A percentile compares a stretch with the other conserved stretches of the same genome.
These are phyloP conservation scores for Sinocyclocheilus rhinocerous DNA, from an alignment of 2,113 vertebrate species.

Conservation along the genomic window DNA sequence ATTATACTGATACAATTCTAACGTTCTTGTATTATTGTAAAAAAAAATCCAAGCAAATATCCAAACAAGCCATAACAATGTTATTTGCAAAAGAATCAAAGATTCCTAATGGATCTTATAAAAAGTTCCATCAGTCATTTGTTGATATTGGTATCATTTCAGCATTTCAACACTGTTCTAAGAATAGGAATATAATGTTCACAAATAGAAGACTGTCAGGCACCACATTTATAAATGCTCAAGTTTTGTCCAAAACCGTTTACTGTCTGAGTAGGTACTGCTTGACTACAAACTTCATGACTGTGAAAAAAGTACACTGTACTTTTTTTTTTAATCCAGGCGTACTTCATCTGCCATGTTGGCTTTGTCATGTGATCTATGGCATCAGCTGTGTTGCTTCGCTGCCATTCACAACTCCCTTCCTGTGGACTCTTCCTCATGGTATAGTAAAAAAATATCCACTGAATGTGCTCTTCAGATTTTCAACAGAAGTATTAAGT, in stretches of 20 bases:
- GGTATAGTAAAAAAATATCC: too few relatives aligned
- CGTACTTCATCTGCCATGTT: not conserved
- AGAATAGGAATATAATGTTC: not conserved
- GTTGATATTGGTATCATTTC: not conserved
- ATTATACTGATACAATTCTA: too few relatives aligned
- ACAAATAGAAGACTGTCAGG: not conserved
- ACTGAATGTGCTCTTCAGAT: too few relatives aligned
- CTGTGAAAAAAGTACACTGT: not conserved
- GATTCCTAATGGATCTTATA: not conserved
- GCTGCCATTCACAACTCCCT: too few relatives aligned
- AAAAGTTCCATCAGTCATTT: not conserved
- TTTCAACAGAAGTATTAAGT: too few relatives aligned
- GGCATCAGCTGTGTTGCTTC: not conserved
- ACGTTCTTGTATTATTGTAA: too few relatives aligned
- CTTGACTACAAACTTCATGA: not conserved
- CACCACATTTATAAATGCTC: not conserved
- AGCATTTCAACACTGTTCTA: not conserved
- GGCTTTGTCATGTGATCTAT: not conserved
- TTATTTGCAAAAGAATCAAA: not conserved
- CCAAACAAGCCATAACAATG: not conserved
- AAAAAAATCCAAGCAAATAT: not conserved
- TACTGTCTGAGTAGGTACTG: not conserved
- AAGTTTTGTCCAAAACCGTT: not conserved
- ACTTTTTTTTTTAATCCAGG: not conserved
- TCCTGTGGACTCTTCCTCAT: not conserved